Evolutionary conservation across 2,888 invertebrate species (phyloP), one percentile per base, ranked within the genome.

Genomic region (Leptura quadrifasciata): DNA sequence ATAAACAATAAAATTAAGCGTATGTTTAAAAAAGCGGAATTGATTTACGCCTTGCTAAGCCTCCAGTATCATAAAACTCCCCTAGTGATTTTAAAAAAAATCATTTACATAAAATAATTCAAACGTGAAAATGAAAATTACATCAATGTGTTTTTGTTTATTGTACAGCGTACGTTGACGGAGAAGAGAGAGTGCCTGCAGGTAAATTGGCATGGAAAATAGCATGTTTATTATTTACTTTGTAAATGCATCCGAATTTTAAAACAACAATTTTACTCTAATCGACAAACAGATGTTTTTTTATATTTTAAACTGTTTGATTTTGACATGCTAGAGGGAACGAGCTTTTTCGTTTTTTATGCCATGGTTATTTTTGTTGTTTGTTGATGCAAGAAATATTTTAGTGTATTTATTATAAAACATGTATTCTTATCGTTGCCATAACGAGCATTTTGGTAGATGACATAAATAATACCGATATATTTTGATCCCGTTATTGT

Each of bases 131-230:
- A 63, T 63, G 31, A 18, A 63, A 17, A 63, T 63, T 35, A 27
- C 57, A 35, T 55, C 21, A 54, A 15, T 70, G n/a, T 69, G 54
- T 74, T 70, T 75, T 65, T 70, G 55, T 73, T 79, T 73, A 24
- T 71, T 72, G 47, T 68, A 81, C 90, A 93, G 93, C 93, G 89
- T 92, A 92, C 89, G 91, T 92, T 90, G 92, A 93, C 87, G 93
- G 93, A 86, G 93, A 93, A 89, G 93, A 93, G 88, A 90, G 93
- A 89, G 90, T 92, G 87, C 93, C 93, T 85, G 92, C 93, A 93
- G 93, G 93, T 93, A 92, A 89, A 85, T 81, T 58, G 75, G 83
- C 82, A 84, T 84, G 84, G 80, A 81, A 75, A 76, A 58, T 71
- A 73, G 82, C 81, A 81, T 83, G 78, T 74, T 80, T 73, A 75